These are phyloP conservation scores for Umimayanthus chanpuru DNA, from an alignment of 92 coral and sea anemone genomes.

Conservation along the genomic window DNA sequence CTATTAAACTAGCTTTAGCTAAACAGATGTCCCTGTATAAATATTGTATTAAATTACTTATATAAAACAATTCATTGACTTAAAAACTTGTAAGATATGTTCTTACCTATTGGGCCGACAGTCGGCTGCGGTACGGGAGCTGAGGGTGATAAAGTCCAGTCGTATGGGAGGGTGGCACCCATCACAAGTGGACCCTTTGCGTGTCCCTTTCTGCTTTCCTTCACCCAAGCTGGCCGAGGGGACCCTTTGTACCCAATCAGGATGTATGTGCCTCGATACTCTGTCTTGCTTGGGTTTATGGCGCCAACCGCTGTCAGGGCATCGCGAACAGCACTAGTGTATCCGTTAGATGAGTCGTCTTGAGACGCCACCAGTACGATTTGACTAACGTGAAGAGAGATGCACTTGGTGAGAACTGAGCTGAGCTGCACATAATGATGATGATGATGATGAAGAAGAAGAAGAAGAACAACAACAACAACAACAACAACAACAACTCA, in stretches of 20 bases:
- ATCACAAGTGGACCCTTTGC: background rate
- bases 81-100: too few species aligned
- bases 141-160: background rate
- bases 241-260: conserved; percentile 16
- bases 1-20: too few species aligned
- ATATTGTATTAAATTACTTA: too few species aligned
- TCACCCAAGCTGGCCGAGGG: conserved; percentile 6
- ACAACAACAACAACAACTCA: too few species aligned
- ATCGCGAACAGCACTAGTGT: background rate
- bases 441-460: too few species aligned
- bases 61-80: too few species aligned
- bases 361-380: conserved; percentile 13
- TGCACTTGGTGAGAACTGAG: background rate
- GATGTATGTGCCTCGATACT: background rate
- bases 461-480: too few species aligned
- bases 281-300: background rate
- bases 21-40: too few species aligned
- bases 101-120: conserved; percentile 5
- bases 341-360: background rate
- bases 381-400: background rate
- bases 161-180: background rate
- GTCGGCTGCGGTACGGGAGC: background rate
- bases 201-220: background rate
- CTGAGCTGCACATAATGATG: too few species aligned
- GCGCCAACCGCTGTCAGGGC: conserved; percentile 6